Evolutionary conservation across 2,113 vertebrate species (phyloP), one percentile per base, ranked within the genome.

Genomic region (Etheostoma spectabile): DNA sequence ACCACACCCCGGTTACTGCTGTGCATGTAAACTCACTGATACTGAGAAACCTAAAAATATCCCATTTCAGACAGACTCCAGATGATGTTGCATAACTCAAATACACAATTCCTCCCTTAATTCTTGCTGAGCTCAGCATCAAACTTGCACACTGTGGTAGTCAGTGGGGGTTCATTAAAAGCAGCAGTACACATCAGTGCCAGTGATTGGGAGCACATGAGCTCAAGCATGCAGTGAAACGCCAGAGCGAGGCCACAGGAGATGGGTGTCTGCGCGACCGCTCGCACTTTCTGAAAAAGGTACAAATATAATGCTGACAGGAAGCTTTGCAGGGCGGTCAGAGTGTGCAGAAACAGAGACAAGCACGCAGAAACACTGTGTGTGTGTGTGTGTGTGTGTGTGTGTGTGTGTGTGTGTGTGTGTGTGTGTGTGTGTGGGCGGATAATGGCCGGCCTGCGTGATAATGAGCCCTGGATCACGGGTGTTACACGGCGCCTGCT

Each of bases 181-280:
- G 69, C 86, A 89, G 91, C 85, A 81, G 79, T 62, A 76, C 65
- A 35, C 33, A 38, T 86, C 22, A 53, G 79, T 85, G 66, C 68
- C 27, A 3, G 70, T 80, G 79, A 85, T 82, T 86, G 68, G 67
- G 88, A 86, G 85, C 85, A 89, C 88, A 86, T 83, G 82, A 82
- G 86, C 85, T 62, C 21, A 86, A 90, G 82, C 75, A 84, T 88
- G 89, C 57, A 15, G 77, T 5, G 59, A 80, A 49, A 87, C 77
- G 74, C 84, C 82, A 80, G 65, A 79, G 84, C 8, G 79, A 87
- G 83, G 87, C 83, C 79, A 30, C 77, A 21, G 74, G 77, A 71
- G 80, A 77, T 8, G 71, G 66, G 62, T 6, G 61, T 56, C 76
- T 76, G 59, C 13, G 77, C 67, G 61, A 30, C 19, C 38, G 2